Evolutionary conservation across 2,888 invertebrate species (phyloP), one percentile per base, ranked within the genome.

Genomic region (Ophonus ardosiacus): DNA sequence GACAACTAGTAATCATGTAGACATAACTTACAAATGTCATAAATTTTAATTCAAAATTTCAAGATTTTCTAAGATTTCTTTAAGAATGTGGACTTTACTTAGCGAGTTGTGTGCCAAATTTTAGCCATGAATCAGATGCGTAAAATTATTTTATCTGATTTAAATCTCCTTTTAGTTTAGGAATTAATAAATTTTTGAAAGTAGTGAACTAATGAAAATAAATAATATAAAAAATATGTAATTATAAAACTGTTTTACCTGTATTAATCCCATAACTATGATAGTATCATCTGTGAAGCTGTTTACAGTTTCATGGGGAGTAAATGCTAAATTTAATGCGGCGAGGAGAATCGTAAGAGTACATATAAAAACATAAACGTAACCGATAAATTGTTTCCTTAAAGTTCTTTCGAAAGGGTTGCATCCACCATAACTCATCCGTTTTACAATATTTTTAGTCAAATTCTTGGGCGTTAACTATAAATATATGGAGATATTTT

Each of bases 221-320:
- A 24, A 24, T 2, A 24, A 24, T 24, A 3, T 24, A 24, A 24
- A 24, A 24, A 24, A 24, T 2, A 24, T 4, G 56, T 56, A 56
- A 0, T 4, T 7, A 56, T 56, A 6, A 63, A 15, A 15, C 7
- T 3, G 3, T 2, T 15, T n/a, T 68, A 74, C 74, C 40, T 74
- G 74, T 8, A 74, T 7, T 15, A 74, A 74, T n/a, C 74, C 74
- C 2, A 74, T 15, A 74, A 74, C 1, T 17, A 43, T 74, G 18
- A 74, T 43, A 15, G 74, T 18, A 40, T 74, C 74, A 43, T 74
- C 74, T 17, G 43, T 43, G 6, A 74, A 5, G 17, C 17, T 74
- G 17, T 17, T 38, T 15, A 74, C 38, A n/a, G 6, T 43, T 6
- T 38, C 18, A 74, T 40, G 74, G 0, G 74, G 17, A 13, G 74